Evolutionary conservation across 1,140 invertebrate genomes (phyloP), one percentile per base, ranked within the genome.

Genomic region (Chrysoperla carnea): DNA sequence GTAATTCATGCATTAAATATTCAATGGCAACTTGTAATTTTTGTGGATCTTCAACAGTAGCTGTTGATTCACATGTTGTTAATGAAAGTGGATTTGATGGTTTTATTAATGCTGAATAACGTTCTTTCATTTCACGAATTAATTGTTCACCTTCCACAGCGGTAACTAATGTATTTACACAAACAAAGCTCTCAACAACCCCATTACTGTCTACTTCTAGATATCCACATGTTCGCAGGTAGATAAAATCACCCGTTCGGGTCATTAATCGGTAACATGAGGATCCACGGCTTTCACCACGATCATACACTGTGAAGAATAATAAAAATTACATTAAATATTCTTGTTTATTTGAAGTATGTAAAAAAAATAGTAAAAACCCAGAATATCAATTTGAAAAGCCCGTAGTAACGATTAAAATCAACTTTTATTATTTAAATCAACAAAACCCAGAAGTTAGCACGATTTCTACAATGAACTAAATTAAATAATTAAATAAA

Each of bases 251-350:
- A 0, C 84, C 81, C 40, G 75, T 85, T 53, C 81, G 78, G 0
- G 80, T 76, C 43, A 78, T 69, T 1, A 91, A 62, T 3, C 86
- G 69, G 53, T 91, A 90, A 40, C 83, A 86, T 3, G 84, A 86
- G 36, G 75, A 73, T 1, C 84, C 85, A 46, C 69, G 75, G 8
- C 77, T 70, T 48, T 78, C 77, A 27, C 75, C 72, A 49, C 72
- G 71, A 50, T 78, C 76, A 52, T 87, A 86, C 85, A 91, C 86
- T 89, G 62, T 6, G 66, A 67, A 41, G n/a, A n/a, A n/a, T n/a
- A n/a, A n/a, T n/a, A 49, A 52, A 52, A 49, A 53, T 44, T 50
- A 51, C 17, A 23, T 37, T 35, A 45, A 33, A 12, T 4, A 33
- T 33, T 33, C 2, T 33, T n/a, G n/a, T n/a, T n/a, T 33, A 11